Conservation (phyloP, 2,113 vertebrate genomes). For the Anoura caudifer region DNA sequence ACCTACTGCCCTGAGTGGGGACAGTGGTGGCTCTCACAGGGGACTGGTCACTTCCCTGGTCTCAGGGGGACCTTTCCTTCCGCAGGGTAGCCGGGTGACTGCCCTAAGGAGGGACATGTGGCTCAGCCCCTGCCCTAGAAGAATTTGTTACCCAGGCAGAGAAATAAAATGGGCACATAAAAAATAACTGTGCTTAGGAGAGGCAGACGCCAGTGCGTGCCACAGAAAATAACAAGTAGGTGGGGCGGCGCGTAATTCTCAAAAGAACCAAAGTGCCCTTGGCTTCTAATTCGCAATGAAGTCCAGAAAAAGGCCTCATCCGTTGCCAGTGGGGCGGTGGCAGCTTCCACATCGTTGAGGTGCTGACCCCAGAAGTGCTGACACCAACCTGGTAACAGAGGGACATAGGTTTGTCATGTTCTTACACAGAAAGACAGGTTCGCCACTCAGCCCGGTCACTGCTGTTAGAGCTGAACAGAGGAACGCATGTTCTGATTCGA, state of each 20-base stretch:
- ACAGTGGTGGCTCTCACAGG: not conserved
- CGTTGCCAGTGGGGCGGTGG: not conserved
- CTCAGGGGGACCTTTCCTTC: not conserved
- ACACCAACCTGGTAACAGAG: not conserved
- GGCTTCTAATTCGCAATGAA: not conserved
- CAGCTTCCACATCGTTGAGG: not conserved
- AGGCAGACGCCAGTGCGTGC: not conserved
- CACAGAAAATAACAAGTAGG: not conserved
- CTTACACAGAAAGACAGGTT: not conserved
- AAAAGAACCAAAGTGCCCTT: not conserved
- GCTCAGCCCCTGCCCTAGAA: not conserved
- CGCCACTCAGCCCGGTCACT: rapidly evolving
- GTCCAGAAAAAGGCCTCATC: not conserved
- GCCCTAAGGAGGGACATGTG: not conserved
- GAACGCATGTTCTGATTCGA: not conserved
- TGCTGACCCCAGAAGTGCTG: not conserved
- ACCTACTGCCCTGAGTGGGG: not conserved
- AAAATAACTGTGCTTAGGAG: slow-evolving; percentile 29
- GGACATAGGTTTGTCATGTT: not conserved
- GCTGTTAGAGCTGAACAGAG: not conserved
- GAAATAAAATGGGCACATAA: not conserved
- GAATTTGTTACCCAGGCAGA: not conserved
- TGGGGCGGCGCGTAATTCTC: not conserved
- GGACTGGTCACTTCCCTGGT: rapidly evolving
- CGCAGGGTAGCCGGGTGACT: no score